Conservation (phyloP, 2,888 invertebrate genomes). For the Drepanosiphum platanoidis region DNA sequence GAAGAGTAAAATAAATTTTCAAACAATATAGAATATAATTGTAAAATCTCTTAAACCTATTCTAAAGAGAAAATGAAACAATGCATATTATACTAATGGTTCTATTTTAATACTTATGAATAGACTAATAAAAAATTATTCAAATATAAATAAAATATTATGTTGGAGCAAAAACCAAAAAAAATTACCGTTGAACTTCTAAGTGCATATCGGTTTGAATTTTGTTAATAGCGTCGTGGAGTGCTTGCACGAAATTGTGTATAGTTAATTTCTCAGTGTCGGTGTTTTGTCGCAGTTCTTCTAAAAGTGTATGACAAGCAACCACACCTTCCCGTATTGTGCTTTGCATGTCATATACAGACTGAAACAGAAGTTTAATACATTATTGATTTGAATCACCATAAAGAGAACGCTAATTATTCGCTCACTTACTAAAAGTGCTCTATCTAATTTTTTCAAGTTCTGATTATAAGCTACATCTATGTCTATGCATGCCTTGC, state of each 20-base stretch:
- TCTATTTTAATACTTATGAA: not conserved
- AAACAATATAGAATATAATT: not conserved
- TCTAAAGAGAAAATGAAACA: no score
- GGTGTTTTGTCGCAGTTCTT: conserved; percentile 75
- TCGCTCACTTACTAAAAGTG: conserved; percentile 69
- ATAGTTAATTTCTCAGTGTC: conserved; percentile 76
- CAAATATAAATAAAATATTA: not conserved
- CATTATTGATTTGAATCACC: not conserved
- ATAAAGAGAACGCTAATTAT: not conserved
- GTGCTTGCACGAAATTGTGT: conserved; percentile 74
- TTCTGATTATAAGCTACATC: conserved; percentile 80
- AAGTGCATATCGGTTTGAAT: conserved; percentile 75
- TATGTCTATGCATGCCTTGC: conserved; percentile 78
- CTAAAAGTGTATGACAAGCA: conserved; percentile 74
- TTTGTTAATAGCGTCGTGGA: conserved; percentile 76
- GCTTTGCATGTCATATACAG: conserved; percentile 73
- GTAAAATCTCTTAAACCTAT: no score
- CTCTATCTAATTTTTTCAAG: conserved; percentile 76
- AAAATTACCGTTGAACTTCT: conserved; percentile 73
- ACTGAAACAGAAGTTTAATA: no score
- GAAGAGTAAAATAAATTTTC: not conserved
- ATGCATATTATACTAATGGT: not conserved
- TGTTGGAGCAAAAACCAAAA: not conserved
- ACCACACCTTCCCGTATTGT: conserved; percentile 76
- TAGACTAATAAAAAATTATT: not conserved